Conservation (phyloP, 1,140 invertebrate genomes). For the Phymorhynchus buccinoides region DNA sequence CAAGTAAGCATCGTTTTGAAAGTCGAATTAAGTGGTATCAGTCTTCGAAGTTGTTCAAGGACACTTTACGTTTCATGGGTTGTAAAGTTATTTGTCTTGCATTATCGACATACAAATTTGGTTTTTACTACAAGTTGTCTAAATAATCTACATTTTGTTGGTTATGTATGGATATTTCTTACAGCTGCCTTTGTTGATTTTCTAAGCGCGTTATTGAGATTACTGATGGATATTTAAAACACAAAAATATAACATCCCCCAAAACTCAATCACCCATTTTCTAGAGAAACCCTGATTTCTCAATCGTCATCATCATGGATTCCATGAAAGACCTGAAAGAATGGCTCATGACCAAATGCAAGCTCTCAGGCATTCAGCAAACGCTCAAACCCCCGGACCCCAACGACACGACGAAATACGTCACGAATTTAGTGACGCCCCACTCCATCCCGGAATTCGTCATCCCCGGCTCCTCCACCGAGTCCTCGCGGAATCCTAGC, state of each 20-base stretch:
- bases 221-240: background rate
- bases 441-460: conserved; percentile 67
- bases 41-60: no score
- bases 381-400: conserved; percentile 11
- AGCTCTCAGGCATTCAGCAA: conserved; percentile 45
- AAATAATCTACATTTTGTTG: no score
- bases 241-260: background rate
- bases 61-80: no score
- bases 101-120: no score
- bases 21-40: no score
- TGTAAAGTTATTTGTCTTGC: no score
- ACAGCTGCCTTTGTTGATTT: no score
- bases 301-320: conserved; percentile 45
- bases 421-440: conserved; percentile 58
- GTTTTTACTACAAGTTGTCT: no score
- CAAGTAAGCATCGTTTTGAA: no score
- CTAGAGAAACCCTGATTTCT: no score
- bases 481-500: conserved; percentile 61
- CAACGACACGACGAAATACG: conserved; percentile 32
- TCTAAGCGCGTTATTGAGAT: background rate
- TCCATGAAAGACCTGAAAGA: conserved; percentile 64
- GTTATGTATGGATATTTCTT: background rate
- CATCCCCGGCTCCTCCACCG: conserved; percentile 65
- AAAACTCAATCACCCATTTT: no score
- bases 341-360: conserved; percentile 65